Evolutionary conservation across 1,140 invertebrate species (phyloP).

Genomic region (Bradynema listronoti): DNA sequence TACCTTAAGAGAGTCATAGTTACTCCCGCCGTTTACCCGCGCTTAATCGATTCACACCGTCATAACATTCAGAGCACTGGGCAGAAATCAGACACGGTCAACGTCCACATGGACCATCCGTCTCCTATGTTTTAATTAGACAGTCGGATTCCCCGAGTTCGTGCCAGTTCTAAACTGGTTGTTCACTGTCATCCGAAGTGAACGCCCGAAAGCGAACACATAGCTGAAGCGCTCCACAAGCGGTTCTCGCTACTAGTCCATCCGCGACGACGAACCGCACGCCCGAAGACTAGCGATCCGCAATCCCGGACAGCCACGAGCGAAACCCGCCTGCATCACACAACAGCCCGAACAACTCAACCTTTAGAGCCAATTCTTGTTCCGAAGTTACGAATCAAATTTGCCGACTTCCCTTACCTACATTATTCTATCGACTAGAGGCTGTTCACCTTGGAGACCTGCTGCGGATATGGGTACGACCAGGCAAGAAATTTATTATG

Average conservation of each 20-base stretch:
- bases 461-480: slow-evolving; percentile 75
- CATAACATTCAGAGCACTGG: slow-evolving; percentile 74
- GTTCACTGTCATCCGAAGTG: too few species aligned
- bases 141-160: slow-evolving; percentile 72
- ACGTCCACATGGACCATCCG: slow-evolving; percentile 68
- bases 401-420: slow-evolving; percentile 78
- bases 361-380: slow-evolving; percentile 73
- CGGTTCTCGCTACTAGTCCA: too few species aligned
- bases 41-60: slow-evolving; percentile 69
- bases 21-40: slow-evolving; percentile 73
- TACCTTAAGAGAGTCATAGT: slow-evolving; percentile 68
- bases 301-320: too few species aligned
- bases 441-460: slow-evolving; percentile 81
- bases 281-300: slow-evolving; percentile 25
- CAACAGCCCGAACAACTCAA: slow-evolving; percentile 65
- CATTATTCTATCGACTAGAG: slow-evolving; percentile 80
- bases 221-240: too few species aligned
- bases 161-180: slow-evolving; percentile 73
- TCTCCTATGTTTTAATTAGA: slow-evolving; percentile 73
- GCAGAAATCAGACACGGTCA: slow-evolving; percentile 75
- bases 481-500: slow-evolving; percentile 64
- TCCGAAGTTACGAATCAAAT: slow-evolving; percentile 74
- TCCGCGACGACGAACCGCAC: slow-evolving; percentile 58
- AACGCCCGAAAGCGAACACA: too few species aligned
- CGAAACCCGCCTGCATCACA: too few species aligned